phyloP scores from a whole-genome alignment of 2,888 invertebrate genomes.

The Papilio protenor region DNA sequence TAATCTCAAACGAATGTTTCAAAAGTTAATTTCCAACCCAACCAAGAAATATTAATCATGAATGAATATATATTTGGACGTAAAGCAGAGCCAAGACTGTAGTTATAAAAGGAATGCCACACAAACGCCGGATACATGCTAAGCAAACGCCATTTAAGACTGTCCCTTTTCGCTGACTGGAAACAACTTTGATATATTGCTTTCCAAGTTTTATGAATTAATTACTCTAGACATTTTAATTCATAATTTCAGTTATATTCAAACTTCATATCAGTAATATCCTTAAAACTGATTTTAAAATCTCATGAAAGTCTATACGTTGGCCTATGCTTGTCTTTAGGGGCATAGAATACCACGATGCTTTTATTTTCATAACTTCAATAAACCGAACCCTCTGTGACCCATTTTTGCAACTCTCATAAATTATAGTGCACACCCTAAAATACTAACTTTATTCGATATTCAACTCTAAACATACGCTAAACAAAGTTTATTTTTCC shows the following conservation, averaged over 20 bases:
- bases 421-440: slow-evolving; percentile 25
- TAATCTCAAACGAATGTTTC: too few relatives aligned
- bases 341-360: slow-evolving; percentile 6
- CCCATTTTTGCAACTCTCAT: slow-evolving; percentile 18
- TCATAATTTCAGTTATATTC: not conserved
- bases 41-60: slow-evolving; percentile 8
- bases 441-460: not conserved
- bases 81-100: slow-evolving; percentile 13
- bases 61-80: slow-evolving; percentile 12
- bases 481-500: slow-evolving; percentile 2
- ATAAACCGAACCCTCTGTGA: slow-evolving; percentile 19
- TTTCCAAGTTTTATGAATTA: not conserved
- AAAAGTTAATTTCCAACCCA: not conserved
- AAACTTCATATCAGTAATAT: not conserved
- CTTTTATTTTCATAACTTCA: slow-evolving; percentile 15
- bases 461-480: not conserved
- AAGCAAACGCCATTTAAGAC: slow-evolving; percentile 15
- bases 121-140: slow-evolving; percentile 30
- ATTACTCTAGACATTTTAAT: not conserved
- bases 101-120: slow-evolving; percentile 32
- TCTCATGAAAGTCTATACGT: not conserved
- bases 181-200: slow-evolving; percentile 4
- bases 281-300: not conserved
- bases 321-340: not conserved
- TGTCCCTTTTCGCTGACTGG: slow-evolving; percentile 7